A percentile compares a stretch with the other conserved stretches of the same genome.
These are phyloP conservation scores for Paragorgia papillata DNA, from an alignment of 92 coral and sea anemone species.

Conservation along the genomic window DNA sequence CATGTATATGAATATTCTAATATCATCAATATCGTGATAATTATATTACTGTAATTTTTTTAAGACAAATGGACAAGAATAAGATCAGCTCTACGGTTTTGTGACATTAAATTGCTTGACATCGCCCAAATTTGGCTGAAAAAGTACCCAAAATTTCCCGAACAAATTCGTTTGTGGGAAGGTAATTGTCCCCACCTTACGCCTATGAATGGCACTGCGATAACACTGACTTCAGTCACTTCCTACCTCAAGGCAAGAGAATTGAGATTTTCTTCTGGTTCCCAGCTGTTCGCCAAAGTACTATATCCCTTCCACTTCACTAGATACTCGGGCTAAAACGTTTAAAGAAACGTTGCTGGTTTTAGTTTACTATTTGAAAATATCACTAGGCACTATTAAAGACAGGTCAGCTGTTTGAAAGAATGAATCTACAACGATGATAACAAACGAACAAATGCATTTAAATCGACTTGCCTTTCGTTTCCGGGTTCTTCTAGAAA, in stretches of 20 bases:
- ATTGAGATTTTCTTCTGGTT: too few species aligned
- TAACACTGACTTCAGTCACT: conserved; percentile 3
- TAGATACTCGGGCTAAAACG: conserved; percentile 15
- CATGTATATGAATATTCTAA: neutral
- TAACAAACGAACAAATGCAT: neutral
- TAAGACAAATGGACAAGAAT: too few species aligned
- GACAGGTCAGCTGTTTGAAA: neutral
- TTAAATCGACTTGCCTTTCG: neutral
- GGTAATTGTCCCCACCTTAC: too few species aligned
- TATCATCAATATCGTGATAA: neutral
- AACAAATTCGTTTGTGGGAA: too few species aligned
- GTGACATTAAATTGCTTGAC: too few species aligned
- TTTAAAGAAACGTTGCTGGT: neutral
- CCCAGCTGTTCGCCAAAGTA: too few species aligned
- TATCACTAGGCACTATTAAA: neutral
- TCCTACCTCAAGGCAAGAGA: conserved; percentile 19
- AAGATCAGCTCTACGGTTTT: too few species aligned
- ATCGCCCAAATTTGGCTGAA: too few species aligned
- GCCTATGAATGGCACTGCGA: neutral
- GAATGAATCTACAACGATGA: neutral
- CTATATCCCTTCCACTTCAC: conserved; percentile 41
- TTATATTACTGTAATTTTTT: too few species aligned
- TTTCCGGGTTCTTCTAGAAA: too few species aligned
- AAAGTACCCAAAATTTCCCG: too few species aligned
- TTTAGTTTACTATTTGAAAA: neutral